Base-by-base conservation (phyloP, 2,797 vertebrate genomes). In the Yasuhikotakia modesta region DNA sequence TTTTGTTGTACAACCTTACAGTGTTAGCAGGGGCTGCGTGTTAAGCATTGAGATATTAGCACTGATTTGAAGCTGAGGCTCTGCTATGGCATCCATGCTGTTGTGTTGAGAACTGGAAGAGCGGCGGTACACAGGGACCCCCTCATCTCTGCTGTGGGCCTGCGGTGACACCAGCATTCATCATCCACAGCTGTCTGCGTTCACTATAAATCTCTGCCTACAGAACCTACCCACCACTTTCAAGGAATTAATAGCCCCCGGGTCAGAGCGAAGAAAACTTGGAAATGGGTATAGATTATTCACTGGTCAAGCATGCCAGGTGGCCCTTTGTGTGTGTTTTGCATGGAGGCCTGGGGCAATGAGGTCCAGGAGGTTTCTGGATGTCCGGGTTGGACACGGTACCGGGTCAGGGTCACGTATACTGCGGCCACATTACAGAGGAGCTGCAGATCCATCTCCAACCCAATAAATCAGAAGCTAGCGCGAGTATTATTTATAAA, bases 171-270 rank as follows among this genome's bases (percentile, higher is more conserved):
- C 78, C 55, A 14, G 77, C 82, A 88, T 89, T 85, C 83, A 87
- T 89, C 87, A 88, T 89, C 81, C 80, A 82, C 83, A 82, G 87
- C 84, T 81, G 83, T 85, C 84, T 85, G 84, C 78, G 69, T 70
- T 64, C 64, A 76, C 85, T 82, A 88, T 89, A 89, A 88, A 88
- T 89, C 88, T 89, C 84, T 86, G 87, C 86, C 87, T 81, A 85
- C 84, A 79, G 67, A 76, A 64, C 82, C 82, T 76, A 77, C 85
- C 86, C 86, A 87, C 86, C 80, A 60, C 81, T 84, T 70, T 83
- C 77, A 75, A 66, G 73, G 85, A 86, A 84, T 85, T 81, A 83
- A 82, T 80, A 82, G 84, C 81, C 84, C 76, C 22, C 65, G 65
- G 83, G 82, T 84, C 82, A 80, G 81, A 77, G 73, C 79, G 75